A percentile compares a stretch with the other conserved stretches of the same genome.
phyloP scores from a whole-genome alignment of 1,140 invertebrate species.

The Acyrthosiphon pisum region DNA sequence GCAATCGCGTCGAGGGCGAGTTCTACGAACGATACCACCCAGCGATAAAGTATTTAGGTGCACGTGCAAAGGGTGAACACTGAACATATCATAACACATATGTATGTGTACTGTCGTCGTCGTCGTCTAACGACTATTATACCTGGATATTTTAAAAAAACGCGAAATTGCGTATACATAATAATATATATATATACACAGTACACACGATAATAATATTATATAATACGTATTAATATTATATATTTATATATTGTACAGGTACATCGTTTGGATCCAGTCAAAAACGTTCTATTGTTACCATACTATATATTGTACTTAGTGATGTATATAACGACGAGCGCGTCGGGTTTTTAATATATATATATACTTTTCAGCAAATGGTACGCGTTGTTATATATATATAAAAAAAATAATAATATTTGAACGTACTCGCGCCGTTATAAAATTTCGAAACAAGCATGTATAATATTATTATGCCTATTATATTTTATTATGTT shows the following conservation, averaged over 20 bases:
- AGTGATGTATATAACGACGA: neutral
- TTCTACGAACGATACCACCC: neutral
- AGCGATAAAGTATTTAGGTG: neutral
- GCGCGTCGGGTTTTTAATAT: neutral
- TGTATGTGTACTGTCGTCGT: neutral
- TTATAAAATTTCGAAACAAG: neutral
- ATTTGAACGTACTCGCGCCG: neutral
- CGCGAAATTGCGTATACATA: neutral
- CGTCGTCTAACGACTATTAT: neutral
- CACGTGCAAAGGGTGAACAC: neutral
- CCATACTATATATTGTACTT: neutral
- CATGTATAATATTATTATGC: neutral
- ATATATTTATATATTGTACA: neutral
- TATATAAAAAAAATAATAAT: neutral
- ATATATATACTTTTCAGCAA: neutral
- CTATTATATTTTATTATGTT: conserved; percentile 2
- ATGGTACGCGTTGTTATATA: neutral
- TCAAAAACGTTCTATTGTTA: conserved; percentile 3
- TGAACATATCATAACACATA: neutral
- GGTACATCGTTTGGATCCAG: neutral
- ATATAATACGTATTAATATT: neutral
- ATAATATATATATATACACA: too few species aligned
- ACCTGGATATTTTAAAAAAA: neutral
- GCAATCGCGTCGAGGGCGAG: neutral
- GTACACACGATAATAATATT: neutral